Percentiles rank a stretch among this genome's conserved stretches.
Conservation (phyloP, 2,797 vertebrate species). For the Limosa lapponica region DNA sequence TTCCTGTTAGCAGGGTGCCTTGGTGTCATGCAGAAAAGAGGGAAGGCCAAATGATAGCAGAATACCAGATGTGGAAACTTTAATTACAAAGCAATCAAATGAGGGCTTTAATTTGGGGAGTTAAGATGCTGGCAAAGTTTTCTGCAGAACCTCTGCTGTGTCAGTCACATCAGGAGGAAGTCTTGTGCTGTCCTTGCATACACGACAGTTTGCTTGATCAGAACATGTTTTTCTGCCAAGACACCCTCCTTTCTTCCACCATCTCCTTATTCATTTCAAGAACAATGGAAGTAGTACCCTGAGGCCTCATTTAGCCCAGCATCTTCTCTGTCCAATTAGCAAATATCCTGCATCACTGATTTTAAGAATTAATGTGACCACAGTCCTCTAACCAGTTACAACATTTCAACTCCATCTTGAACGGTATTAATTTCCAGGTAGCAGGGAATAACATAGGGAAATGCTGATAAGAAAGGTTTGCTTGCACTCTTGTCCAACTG, state of each 20-base stretch:
- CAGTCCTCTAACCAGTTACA: neutral
- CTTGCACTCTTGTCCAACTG: neutral
- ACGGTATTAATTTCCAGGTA: slow-evolving; percentile 14
- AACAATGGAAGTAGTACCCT: neutral
- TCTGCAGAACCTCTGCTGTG: neutral
- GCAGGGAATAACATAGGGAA: neutral
- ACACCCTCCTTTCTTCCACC: neutral
- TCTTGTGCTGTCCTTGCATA: neutral
- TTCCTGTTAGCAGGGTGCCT: neutral
- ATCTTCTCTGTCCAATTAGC: slow-evolving; percentile 17
- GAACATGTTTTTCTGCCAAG: neutral
- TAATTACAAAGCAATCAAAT: neutral
- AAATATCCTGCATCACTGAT: neutral
- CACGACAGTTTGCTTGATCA: neutral
- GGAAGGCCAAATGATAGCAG: neutral
- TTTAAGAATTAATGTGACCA: neutral
- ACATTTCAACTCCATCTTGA: neutral
- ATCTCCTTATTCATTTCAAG: neutral
- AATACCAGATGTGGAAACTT: neutral
- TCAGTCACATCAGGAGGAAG: neutral
- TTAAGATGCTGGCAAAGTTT: neutral
- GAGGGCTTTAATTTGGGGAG: neutral
- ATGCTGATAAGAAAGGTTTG: neutral
- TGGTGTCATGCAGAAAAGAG: neutral
- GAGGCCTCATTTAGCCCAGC: neutral